A percentile compares a stretch with the other conserved stretches of the same genome.
Evolutionary conservation across 2,113 vertebrate species (phyloP).

Genomic region (Thamnaconus septentrionalis): DNA sequence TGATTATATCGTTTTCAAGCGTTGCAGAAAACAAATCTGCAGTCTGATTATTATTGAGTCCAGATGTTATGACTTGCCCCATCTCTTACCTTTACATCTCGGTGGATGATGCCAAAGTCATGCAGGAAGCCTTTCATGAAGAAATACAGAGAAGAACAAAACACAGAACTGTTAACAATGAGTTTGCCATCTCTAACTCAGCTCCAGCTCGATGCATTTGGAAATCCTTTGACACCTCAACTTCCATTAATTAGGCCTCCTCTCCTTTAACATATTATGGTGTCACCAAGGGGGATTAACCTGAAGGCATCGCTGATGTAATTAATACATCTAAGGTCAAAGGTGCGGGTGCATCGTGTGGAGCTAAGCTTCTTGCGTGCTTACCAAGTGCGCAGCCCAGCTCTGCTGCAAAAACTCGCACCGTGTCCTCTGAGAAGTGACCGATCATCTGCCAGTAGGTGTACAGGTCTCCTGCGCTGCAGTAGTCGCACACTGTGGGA

Average conservation of each 20-base stretch:
- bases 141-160: background rate
- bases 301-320: constrained; percentile 1
- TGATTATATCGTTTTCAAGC: no score
- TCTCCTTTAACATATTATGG: constrained; percentile 7
- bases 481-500: constrained; percentile 90
- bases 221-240: constrained; percentile 17
- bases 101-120: constrained; percentile 89
- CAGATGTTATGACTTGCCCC: background rate
- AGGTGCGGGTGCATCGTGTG: background rate
- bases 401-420: constrained; percentile 90
- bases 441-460: constrained; percentile 88
- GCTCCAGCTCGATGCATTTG: background rate
- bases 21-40: background rate
- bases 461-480: constrained; percentile 88
- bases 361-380: constrained; percentile 34
- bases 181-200: background rate
- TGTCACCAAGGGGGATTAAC: background rate
- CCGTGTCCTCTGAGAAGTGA: constrained; percentile 79
- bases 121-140: constrained; percentile 87
- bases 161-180: background rate
- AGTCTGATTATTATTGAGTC: background rate
- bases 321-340: constrained; percentile 12
- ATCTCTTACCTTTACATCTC: constrained; percentile 87
- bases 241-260: constrained; percentile 23
- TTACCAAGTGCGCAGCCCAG: constrained; percentile 89